Conservation (phyloP, 1,140 invertebrate species). For the Drosophila neocordata region DNA sequence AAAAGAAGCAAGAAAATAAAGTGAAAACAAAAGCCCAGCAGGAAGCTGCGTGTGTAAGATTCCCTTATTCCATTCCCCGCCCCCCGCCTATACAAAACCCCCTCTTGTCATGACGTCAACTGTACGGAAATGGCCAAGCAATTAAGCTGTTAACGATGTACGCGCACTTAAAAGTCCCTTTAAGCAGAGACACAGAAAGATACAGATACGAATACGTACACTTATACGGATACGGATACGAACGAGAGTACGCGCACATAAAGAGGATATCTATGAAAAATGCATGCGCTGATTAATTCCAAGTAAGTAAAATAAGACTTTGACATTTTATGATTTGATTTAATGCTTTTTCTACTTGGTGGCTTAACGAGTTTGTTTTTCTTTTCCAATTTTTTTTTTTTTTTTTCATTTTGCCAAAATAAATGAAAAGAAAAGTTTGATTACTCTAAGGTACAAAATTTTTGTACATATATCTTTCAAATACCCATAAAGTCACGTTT, state of each 20-base stretch:
- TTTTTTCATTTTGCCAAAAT: neutral
- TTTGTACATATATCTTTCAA: neutral
- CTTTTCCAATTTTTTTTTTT: too few species aligned
- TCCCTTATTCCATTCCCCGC: neutral
- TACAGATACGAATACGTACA: conserved; percentile 11
- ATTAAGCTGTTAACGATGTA: conserved; percentile 79
- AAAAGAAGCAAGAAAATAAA: neutral
- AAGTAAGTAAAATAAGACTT: conserved; percentile 66
- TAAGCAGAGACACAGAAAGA: conserved; percentile 15
- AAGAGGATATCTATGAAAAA: conserved; percentile 54
- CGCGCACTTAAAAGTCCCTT: conserved; percentile 59
- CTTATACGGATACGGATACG: conserved; percentile 33
- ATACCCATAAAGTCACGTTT: neutral
- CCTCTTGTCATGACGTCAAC: conserved; percentile 55
- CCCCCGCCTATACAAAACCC: conserved; percentile 2
- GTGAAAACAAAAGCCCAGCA: conserved; percentile 23
- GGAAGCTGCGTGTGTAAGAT: conserved; percentile 45
- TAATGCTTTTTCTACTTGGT: conserved; percentile 35
- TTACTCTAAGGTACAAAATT: too few species aligned
- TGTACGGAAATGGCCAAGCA: conserved; percentile 67
- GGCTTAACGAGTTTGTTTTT: conserved; percentile 42
- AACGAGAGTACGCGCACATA: conserved; percentile 44
- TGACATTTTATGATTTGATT: conserved; percentile 36
- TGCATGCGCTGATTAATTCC: conserved; percentile 76
- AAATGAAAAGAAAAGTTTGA: neutral